Evolutionary conservation across 1,140 invertebrate genomes (phyloP).

Genomic region (Papilio machaon): DNA sequence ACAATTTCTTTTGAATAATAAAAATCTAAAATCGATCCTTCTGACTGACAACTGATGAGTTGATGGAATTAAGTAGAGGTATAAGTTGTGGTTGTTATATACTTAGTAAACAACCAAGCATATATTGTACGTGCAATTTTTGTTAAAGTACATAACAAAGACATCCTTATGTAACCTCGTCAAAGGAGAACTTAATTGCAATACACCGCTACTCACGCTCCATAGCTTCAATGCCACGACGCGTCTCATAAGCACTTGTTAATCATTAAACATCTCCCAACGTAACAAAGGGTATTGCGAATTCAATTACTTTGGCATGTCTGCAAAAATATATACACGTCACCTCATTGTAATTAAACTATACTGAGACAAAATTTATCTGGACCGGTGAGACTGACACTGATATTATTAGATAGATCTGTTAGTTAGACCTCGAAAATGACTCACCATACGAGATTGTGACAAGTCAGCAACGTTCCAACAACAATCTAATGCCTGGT

Average conservation of each 20-base stretch:
- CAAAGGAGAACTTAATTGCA: constrained; percentile 24
- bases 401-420: too few species aligned
- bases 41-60: too few species aligned
- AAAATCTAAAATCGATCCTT: neutral
- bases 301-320: constrained; percentile 15
- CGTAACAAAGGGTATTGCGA: constrained; percentile 1
- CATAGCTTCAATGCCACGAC: constrained; percentile 4
- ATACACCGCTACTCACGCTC: neutral
- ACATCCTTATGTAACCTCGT: constrained; percentile 14
- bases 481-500: too few species aligned
- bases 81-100: too few species aligned
- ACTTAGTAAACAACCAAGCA: neutral
- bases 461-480: too few species aligned
- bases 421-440: too few species aligned
- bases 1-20: neutral
- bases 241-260: constrained; percentile 3
- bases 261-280: constrained; percentile 13
- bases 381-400: too few species aligned
- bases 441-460: too few species aligned
- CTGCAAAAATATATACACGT: constrained; percentile 2
- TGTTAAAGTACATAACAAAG: neutral
- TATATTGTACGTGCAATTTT: neutral
- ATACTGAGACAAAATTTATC: neutral
- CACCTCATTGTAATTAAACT: neutral
- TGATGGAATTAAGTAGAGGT: too few species aligned